Base-by-base conservation (phyloP, 2,113 vertebrate species). In the Aegypius monachus region DNA sequence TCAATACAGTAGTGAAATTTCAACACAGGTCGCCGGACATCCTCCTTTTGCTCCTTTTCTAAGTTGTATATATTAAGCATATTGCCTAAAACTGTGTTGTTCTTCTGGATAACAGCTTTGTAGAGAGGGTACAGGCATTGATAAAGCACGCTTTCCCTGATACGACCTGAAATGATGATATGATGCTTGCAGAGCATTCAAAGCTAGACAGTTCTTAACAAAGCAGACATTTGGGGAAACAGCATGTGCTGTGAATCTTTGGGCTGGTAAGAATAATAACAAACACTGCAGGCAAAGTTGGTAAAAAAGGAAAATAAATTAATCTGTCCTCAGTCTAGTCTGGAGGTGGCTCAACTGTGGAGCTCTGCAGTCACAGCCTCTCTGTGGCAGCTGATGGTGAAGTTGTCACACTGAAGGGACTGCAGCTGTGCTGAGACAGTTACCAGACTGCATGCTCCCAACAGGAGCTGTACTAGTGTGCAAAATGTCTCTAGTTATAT, bases 361-460 rank as follows among this genome's bases (percentile, higher is more conserved):
- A 85, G n/a, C 86, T 94, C 66, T 73, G 78, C 86, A 96, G 66
- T 87, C 88, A 61, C 86, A 89, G 83, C 25, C 31, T 87, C 81
- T 66, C 95, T 91, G 81, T 94, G 93, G 94, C 95, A 50, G 81
- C 14, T 95, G 94, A 75, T 70, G 91, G 81, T 95, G 93, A 95
- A 93, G 91, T 77, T 97, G 97, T 96, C 96, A 94, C 70, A 70
- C 34, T 96, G 94, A 95, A 93, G 96, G 86, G 86, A 95, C 93
- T 93, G 93, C 94, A 96, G 96, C 95, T 95, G 95, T 95, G 94
- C 91, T 74, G 77, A 94, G 97, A 96, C 94, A 96, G 66, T 95
- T 91, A 91, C 93, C 95, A 96, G 91, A 87, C 93, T 80, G 93
- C 59, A 32, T 31, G 89, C 36, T 95, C 94, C 63, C 93, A 80